Evolutionary conservation across 1,140 invertebrate species (phyloP).

Genomic region (Protaetia brevitarsis): DNA sequence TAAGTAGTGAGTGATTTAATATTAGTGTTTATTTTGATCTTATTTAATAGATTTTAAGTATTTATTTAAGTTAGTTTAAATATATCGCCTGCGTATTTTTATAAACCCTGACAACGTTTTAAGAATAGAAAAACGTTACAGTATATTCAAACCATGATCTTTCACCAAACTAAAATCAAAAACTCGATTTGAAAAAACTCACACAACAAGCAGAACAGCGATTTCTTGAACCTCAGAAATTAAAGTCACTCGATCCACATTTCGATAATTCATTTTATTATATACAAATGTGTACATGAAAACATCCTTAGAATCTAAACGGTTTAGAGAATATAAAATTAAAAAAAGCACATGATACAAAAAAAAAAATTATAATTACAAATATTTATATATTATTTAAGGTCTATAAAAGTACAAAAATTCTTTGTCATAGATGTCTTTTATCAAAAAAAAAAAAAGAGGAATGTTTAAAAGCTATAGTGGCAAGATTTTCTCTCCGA

Average conservation of each 20-base stretch:
- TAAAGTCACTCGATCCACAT: not conserved
- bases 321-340: not conserved
- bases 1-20: no score
- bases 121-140: no score
- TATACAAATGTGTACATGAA: slow-evolving; percentile 1
- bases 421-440: not conserved
- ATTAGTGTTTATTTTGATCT: no score
- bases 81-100: no score
- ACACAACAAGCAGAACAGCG: no score
- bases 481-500: not conserved
- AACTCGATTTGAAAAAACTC: no score
- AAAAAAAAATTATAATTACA: not conserved
- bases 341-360: not conserved
- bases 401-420: not conserved
- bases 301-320: not conserved
- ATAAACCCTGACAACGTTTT: no score
- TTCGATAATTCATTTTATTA: not conserved
- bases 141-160: no score
- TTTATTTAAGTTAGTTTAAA: no score
- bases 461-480: not conserved
- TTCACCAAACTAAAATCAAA: no score
- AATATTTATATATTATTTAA: not conserved
- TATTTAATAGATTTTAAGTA: no score
- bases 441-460: not conserved
- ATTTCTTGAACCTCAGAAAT: no score